Conservation (phyloP, 2,113 vertebrate genomes). For the Leptobrachium leishanense region DNA sequence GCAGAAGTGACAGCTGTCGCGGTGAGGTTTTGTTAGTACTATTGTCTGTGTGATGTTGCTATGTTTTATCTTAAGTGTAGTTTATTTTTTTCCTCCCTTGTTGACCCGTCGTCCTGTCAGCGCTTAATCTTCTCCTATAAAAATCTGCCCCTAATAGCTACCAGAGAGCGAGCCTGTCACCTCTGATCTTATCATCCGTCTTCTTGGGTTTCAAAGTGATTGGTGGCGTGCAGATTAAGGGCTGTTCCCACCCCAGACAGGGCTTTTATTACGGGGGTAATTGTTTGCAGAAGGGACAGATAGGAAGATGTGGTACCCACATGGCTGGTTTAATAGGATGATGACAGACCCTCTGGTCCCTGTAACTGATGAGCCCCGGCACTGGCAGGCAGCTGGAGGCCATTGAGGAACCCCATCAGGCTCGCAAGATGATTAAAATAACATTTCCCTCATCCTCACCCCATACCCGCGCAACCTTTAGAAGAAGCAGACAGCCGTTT, state of each 20-base stretch:
- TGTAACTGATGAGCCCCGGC: not conserved
- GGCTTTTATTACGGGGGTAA: slow-evolving; percentile 50
- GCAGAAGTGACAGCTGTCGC: too few relatives aligned
- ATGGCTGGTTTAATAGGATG: fast-evolving
- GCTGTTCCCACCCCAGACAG: slow-evolving; percentile 61
- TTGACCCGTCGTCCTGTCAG: too few relatives aligned
- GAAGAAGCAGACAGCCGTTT: not conserved
- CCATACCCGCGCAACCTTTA: not conserved
- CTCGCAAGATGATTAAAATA: slow-evolving; percentile 32
- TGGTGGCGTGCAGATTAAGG: slow-evolving; percentile 66
- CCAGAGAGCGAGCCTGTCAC: slow-evolving; percentile 66
- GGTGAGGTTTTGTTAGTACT: too few relatives aligned
- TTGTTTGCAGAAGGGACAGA: not conserved
- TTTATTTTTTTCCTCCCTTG: too few relatives aligned
- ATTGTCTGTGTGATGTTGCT: too few relatives aligned
- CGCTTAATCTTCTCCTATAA: not conserved
- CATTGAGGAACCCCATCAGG: slow-evolving; percentile 1
- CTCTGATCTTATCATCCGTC: slow-evolving; percentile 63
- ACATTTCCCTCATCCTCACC: not conserved
- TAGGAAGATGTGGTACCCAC: slow-evolving; percentile 53
- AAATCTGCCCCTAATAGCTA: slow-evolving; percentile 63
- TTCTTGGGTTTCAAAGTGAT: slow-evolving; percentile 66
- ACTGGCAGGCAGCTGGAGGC: slow-evolving; percentile 8
- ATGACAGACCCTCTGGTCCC: slow-evolving; percentile 4
- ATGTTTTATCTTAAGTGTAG: too few relatives aligned